Evolutionary conservation across 2,797 vertebrate species (phyloP).

Genomic region (Nyctalus aviator): DNA sequence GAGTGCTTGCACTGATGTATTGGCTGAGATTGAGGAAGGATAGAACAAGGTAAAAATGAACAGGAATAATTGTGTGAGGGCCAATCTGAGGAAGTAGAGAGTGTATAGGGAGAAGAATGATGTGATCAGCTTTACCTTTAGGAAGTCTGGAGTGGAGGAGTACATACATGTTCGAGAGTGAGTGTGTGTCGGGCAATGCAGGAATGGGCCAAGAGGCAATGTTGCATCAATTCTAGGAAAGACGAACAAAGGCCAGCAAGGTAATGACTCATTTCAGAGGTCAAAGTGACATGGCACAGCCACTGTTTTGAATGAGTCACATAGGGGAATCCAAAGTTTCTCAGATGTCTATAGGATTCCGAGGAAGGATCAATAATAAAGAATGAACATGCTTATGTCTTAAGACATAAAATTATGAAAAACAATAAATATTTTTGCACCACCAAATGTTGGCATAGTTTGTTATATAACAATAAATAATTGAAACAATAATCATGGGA

Average conservation of each 20-base stretch:
- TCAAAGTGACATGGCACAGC: conserved; percentile 45
- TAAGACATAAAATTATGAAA: background rate
- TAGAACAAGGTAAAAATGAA: background rate
- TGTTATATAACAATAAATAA: background rate
- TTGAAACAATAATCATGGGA: background rate
- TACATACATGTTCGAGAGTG: no score
- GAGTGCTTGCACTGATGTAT: background rate
- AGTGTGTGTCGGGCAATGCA: background rate
- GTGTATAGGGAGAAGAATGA: background rate
- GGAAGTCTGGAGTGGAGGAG: background rate
- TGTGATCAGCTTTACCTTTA: background rate
- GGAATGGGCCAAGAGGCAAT: background rate
- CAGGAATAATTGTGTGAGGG: no score
- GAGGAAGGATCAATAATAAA: background rate
- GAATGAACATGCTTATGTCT: background rate
- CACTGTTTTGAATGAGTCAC: conserved; percentile 17
- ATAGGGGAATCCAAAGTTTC: background rate
- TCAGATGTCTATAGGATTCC: background rate
- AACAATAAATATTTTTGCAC: background rate
- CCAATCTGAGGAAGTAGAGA: background rate
- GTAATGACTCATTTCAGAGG: conserved; percentile 55
- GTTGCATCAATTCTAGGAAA: background rate
- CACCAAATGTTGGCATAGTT: background rate
- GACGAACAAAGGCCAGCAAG: background rate
- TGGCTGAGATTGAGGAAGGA: background rate